These are phyloP conservation scores for Drosophila leonis DNA, from an alignment of 2,888 invertebrate species.

Conservation along the genomic window DNA sequence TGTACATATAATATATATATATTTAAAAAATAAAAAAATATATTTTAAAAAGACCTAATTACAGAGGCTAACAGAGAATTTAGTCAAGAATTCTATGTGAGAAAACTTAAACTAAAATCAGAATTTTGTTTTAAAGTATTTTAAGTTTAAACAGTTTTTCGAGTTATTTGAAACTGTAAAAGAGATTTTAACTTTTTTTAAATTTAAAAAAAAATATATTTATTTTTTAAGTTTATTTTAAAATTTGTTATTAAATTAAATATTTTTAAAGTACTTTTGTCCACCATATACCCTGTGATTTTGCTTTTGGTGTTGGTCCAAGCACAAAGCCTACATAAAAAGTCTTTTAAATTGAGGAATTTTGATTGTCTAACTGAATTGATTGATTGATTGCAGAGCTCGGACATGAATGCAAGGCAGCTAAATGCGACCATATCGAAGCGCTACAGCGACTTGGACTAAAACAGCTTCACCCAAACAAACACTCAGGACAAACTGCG, in stretches of 20 bases:
- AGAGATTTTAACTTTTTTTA: too few species aligned
- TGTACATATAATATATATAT: too few species aligned
- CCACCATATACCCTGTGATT: background rate
- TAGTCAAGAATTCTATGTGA: background rate
- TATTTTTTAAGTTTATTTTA: background rate
- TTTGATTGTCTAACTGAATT: background rate
- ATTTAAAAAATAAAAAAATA: too few species aligned
- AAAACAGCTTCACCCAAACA: conserved; percentile 38
- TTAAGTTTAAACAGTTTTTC: background rate
- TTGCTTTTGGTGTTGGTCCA: conserved; percentile 5
- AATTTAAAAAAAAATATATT: background rate
- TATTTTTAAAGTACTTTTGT: background rate
- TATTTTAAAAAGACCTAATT: background rate
- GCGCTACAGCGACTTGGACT: conserved; percentile 70
- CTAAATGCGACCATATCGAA: conserved; percentile 83
- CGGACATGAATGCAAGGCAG: conserved; percentile 85
- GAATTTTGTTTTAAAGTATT: background rate
- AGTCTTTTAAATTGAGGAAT: background rate
- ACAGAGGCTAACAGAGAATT: background rate
- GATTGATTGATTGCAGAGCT: conserved; percentile 78
- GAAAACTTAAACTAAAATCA: background rate
- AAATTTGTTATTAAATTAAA: background rate
- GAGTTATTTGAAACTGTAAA: background rate
- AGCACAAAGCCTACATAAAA: conserved; percentile 9
- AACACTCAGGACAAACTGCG: conserved; percentile 62